Percentiles rank a stretch among this genome's conserved stretches.
Evolutionary conservation across 2,113 vertebrate genomes (phyloP).

Genomic region (Petromus typicus): DNA sequence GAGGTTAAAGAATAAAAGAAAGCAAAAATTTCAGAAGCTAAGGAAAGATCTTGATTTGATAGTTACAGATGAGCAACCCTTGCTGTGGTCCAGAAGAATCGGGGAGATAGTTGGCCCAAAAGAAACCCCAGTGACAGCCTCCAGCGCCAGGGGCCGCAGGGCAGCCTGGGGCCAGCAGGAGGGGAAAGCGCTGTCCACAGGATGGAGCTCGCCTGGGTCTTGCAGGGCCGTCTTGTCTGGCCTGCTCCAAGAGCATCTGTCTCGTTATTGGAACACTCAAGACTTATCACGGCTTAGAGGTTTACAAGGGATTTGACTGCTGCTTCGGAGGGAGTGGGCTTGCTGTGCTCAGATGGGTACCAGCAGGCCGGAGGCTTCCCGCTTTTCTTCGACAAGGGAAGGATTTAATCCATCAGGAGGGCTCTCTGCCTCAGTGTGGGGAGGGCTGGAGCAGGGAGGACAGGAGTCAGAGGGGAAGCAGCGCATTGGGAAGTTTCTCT

Average conservation of each 20-base stretch:
- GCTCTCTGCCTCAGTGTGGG: neutral
- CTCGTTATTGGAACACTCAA: neutral
- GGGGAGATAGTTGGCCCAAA: neutral
- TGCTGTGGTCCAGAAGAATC: neutral
- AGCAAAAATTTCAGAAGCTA: neutral
- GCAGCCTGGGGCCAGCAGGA: neutral
- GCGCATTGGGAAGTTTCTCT: neutral
- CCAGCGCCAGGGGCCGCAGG: neutral
- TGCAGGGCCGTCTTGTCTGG: neutral
- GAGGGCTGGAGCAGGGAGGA: neutral
- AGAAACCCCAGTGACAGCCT: neutral
- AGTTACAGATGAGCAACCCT: neutral
- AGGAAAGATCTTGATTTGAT: neutral
- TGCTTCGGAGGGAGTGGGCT: neutral
- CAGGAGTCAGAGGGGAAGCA: neutral
- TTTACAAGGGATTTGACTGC: constrained; percentile 59
- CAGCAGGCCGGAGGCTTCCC: neutral
- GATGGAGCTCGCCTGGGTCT: neutral
- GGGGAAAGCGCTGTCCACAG: accelerated
- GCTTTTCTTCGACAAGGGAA: neutral
- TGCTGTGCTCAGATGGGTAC: constrained; percentile 60
- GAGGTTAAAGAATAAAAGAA: neutral
- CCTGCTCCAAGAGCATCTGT: neutral
- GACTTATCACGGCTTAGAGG: constrained; percentile 70
- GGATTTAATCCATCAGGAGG: neutral